A percentile compares a stretch with the other conserved stretches of the same genome.
Conservation (phyloP, 2,888 invertebrate genomes). For the Heliconius hortense region DNA sequence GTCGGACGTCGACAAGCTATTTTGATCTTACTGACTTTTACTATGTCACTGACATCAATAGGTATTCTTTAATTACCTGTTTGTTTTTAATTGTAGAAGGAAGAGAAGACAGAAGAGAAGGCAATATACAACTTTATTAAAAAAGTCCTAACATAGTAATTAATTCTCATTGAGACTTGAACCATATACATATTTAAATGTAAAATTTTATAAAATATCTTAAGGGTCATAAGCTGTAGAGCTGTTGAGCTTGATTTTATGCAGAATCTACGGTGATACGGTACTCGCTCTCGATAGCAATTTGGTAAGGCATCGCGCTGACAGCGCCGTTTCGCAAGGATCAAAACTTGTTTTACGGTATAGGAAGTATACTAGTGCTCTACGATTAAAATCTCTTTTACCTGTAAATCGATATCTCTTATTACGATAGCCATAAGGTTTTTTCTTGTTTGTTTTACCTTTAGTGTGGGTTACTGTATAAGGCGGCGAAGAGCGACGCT, state of each 20-base stretch:
- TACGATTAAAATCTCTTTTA: conserved; percentile 31
- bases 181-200: not conserved
- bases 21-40: conserved; percentile 74
- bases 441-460: conserved; percentile 27
- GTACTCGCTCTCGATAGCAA: conserved; percentile 37
- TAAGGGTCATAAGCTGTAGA: conserved; percentile 14
- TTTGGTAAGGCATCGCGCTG: conserved; percentile 38
- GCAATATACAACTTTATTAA: too few species aligned
- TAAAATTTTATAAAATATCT: conserved; percentile 11
- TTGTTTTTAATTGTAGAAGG: not conserved
- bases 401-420: conserved; percentile 20
- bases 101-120: too few species aligned
- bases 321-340: conserved; percentile 41
- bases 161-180: not conserved
- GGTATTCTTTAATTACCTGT: conserved; percentile 2
- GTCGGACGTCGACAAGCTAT: conserved; percentile 59
- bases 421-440: conserved; percentile 30
- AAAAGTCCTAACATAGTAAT: not conserved
- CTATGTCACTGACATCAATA: conserved; percentile 63
- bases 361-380: conserved; percentile 46
- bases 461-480: conserved; percentile 39
- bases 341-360: conserved; percentile 54
- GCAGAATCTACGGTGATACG: conserved; percentile 26
- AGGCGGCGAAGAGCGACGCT: conserved; percentile 56
- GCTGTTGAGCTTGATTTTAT: conserved; percentile 25